A percentile compares a stretch with the other conserved stretches of the same genome.
phyloP scores from a whole-genome alignment of 2,113 vertebrate genomes.

The Pelodiscus sinensis region DNA sequence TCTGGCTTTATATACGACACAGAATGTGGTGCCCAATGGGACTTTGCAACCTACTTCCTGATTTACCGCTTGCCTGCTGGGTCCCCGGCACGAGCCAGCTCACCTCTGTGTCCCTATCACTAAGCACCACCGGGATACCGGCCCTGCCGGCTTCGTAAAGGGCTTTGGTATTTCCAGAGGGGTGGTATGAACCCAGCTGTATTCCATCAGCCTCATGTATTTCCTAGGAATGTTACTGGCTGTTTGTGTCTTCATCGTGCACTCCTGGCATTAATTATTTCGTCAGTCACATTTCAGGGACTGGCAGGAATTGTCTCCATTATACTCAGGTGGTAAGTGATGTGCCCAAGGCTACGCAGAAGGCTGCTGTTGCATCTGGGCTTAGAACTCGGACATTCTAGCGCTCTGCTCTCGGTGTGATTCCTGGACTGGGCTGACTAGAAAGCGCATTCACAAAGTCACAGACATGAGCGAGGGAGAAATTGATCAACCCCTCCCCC shows the following conservation, averaged over 20 bases:
- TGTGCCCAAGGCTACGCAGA: too few relatives aligned
- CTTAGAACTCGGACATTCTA: not conserved
- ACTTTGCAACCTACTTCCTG: not conserved
- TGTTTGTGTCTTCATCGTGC: not conserved
- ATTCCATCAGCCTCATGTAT: fast-evolving
- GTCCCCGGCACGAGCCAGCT: too few relatives aligned
- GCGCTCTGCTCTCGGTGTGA: not conserved
- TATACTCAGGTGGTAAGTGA: too few relatives aligned
- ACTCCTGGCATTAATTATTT: too few relatives aligned
- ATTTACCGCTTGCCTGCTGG: not conserved
- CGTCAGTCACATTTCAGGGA: too few relatives aligned
- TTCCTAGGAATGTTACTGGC: not conserved
- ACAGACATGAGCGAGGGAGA: not conserved
- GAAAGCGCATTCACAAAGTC: not conserved
- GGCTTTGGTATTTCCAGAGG: not conserved
- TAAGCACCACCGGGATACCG: not conserved
- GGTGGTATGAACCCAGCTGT: fast-evolving
- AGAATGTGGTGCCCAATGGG: not conserved
- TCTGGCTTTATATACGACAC: not conserved
- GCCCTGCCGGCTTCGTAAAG: fast-evolving
- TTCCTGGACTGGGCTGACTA: not conserved
- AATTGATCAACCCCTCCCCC: not conserved
- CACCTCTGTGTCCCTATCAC: not conserved
- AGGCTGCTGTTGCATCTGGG: too few relatives aligned
- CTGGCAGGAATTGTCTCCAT: too few relatives aligned